A percentile compares a stretch with the other conserved stretches of the same genome.
Evolutionary conservation across 2,888 invertebrate species (phyloP).

Genomic region (Teleogryllus oceanicus): DNA sequence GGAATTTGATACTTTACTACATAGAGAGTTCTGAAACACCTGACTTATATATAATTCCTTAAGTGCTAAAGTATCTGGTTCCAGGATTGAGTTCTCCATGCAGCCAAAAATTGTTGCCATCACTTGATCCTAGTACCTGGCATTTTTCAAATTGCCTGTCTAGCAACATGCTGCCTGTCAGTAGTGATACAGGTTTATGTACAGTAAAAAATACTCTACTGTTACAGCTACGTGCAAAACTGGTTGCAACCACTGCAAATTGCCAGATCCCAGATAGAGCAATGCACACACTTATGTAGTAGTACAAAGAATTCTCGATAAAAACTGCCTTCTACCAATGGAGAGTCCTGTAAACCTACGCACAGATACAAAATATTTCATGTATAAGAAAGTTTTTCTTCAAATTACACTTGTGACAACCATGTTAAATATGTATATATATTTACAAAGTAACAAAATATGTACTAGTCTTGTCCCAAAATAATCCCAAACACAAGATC

Average conservation of each 20-base stretch:
- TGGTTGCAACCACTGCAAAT: neutral
- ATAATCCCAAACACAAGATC: neutral
- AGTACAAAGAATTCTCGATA: conserved; percentile 9
- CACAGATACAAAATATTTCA: conserved; percentile 18
- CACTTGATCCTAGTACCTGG: neutral
- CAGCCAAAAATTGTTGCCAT: neutral
- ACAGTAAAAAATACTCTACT: neutral
- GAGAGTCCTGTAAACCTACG: conserved; percentile 18
- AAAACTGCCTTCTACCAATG: conserved; percentile 8
- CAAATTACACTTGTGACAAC: conserved; percentile 18
- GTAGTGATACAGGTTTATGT: neutral
- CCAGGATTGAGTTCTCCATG: too few relatives aligned
- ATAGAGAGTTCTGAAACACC: too few relatives aligned
- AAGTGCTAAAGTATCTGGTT: too few relatives aligned
- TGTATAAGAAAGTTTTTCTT: conserved; percentile 7
- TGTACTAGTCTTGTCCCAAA: neutral
- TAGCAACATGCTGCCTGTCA: conserved; percentile 1
- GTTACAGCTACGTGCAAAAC: conserved; percentile 9
- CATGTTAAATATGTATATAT: neutral
- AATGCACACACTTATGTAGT: conserved; percentile 18
- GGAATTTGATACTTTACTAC: too few relatives aligned
- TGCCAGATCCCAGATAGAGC: conserved; percentile 18
- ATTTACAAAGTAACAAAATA: neutral
- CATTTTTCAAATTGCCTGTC: conserved; percentile 5
- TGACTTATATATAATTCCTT: too few relatives aligned